These are phyloP conservation scores for Epicampocera succincta DNA, from an alignment of 2,888 invertebrate species.

Conservation along the genomic window DNA sequence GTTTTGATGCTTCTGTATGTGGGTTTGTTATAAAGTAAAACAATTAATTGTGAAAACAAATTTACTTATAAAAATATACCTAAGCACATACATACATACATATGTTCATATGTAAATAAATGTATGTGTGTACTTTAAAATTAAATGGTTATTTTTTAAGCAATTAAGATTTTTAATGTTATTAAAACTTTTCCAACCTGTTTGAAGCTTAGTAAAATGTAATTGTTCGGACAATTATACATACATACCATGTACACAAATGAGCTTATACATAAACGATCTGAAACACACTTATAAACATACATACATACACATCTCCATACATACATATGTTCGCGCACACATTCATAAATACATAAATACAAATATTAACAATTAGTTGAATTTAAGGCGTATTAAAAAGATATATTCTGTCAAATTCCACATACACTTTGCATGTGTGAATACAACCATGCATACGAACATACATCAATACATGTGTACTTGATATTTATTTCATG, in stretches of 20 bases:
- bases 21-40: not conserved
- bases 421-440: no score
- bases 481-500: no score
- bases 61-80: not conserved
- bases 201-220: conserved; percentile 9
- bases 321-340: no score
- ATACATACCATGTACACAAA: no score
- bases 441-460: no score
- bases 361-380: not conserved
- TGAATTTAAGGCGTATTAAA: not conserved
- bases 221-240: not conserved
- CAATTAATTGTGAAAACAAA: conserved; percentile 1
- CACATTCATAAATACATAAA: no score
- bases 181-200: not conserved
- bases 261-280: no score
- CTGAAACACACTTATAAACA: no score
- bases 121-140: not conserved
- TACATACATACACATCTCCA: no score
- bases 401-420: no score
- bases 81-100: not conserved
- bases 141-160: not conserved
- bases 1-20: conserved; percentile 3
- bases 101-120: not conserved
- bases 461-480: no score
- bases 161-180: not conserved